Base-by-base conservation (phyloP, 2,888 invertebrate species). In the Drosophila antonietae region DNA sequence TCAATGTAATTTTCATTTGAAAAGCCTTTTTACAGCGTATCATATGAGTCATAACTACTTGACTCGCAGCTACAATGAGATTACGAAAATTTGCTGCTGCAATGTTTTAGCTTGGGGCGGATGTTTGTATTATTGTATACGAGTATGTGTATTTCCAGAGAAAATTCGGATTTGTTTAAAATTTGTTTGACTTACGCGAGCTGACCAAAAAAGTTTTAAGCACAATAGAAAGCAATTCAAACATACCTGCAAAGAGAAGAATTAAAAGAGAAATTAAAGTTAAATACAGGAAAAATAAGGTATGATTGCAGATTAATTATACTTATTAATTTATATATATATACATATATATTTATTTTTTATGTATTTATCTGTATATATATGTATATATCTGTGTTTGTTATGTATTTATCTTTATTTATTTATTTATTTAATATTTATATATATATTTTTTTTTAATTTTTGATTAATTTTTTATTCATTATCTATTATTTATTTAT, bases 211-310 rank as follows among this genome's bases (percentile, higher is more conserved):
- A 37, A 37, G 6, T 39, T 15, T 31, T 37, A 12, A 53, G 20
- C 20, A n/a, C 44, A 51, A 43, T 35, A 39, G 20, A 18, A 39
- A 63, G 41, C 10, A 33, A 43, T 43, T 31, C 2, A 55, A 65
- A 85, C 88, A 82, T 85, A 88, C 85, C 88, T 83, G 79, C 5
- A 88, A 87, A 9, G 55, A 83, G 12, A 84, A 53, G 37, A 60
- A n/a, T 51, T 15, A n/a, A 4, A 52, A 15, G 4, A 52, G 33
- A 64, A 23, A 18, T 33, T 47, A 5, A 2, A 1, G 1, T 44
- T 41, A 44, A 12, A 61, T 46, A 23, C 9, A 1, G 18, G 18
- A 33, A 14, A 35, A 43, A 6, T 28, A 18, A 9, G 9, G 18
- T 39, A 39, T 9, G 28, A 15, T 15, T 1, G 4, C 1, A 37